Percentiles rank a stretch among this genome's conserved stretches.
phyloP scores from a whole-genome alignment of 2,113 vertebrate species.

The Ochotona curzoniae region DNA sequence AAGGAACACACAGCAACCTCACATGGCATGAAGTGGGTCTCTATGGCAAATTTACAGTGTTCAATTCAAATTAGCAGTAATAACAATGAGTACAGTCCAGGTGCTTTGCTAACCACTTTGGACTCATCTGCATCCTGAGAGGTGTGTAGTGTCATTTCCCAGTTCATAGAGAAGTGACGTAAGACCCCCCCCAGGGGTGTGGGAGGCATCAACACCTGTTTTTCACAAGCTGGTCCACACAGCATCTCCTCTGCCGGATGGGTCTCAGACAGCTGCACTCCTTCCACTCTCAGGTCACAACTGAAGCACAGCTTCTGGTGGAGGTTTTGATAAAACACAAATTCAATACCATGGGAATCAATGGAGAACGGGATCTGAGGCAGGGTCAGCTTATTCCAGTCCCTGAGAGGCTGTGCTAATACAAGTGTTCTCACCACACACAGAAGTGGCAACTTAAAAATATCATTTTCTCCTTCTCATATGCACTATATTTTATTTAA shows the following conservation, averaged over 20 bases:
- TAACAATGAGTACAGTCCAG: background rate
- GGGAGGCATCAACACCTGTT: background rate
- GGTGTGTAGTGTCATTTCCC: background rate
- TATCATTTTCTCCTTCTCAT: background rate
- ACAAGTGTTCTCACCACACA: background rate
- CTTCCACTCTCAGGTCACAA: background rate
- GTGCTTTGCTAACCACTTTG: background rate
- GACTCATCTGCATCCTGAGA: background rate
- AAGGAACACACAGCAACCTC: accelerated
- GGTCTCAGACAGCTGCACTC: background rate
- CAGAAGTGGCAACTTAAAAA: background rate
- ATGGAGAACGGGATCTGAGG: background rate
- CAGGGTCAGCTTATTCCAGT: background rate
- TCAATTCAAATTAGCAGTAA: background rate
- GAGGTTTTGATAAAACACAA: background rate
- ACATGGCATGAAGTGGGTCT: background rate
- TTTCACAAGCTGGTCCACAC: background rate
- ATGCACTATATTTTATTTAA: too few relatives aligned
- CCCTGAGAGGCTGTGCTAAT: background rate
- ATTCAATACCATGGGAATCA: background rate
- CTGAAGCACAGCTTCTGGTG: background rate
- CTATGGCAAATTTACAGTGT: background rate
- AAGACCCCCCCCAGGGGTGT: background rate
- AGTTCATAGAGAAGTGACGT: background rate
- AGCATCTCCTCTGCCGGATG: background rate